Base-by-base conservation (phyloP, 2,888 invertebrate species). In the Lobophora halterata region DNA sequence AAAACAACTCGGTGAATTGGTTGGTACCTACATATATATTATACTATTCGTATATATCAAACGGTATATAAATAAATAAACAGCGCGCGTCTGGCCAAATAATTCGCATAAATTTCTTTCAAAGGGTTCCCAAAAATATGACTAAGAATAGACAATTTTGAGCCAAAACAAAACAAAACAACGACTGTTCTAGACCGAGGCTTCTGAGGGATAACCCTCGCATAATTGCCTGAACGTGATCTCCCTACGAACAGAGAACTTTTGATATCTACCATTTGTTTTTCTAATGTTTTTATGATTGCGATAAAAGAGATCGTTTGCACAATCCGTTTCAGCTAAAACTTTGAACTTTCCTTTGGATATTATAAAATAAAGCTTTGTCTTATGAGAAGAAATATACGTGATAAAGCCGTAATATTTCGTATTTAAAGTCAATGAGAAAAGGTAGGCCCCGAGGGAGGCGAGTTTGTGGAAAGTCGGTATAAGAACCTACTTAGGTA, bases 241-340 rank as follows among this genome's bases (percentile, higher is more conserved):
- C 50, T 25, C 17, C 26, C 37, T 46, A 40, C 48, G 33, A 46
- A 55, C 49, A 50, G 47, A 50, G 43, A 37, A 48, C 49, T 48
- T 49, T 45, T 44, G 37, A 45, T 50, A 50, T n/a, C n/a, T n/a
- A n/a, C n/a, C n/a, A n/a, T 50, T 53, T 50, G 53, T 50, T 53
- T 46, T 53, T 53, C 44, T 53, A 53, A 53, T 53, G 53, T 48
- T 48, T 53, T 53, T 50, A 53, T 50, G 53, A 50, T 50, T 48
- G 44, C 50, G 40, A 50, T 53, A 50, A 53, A 50, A 46, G 53
- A 42, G 50, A 45, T 49, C 38, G 50, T 46, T 44, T 42, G 44
- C 44, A 30, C 44, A 48, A 46, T 53, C 48, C 42, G 50, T 42
- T 46, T 37, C 32, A 42, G 26, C 36, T 26, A 48, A 42, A 44